Evolutionary conservation across 2,888 invertebrate genomes (phyloP).

Genomic region (Trissonchulus latispiculum): DNA sequence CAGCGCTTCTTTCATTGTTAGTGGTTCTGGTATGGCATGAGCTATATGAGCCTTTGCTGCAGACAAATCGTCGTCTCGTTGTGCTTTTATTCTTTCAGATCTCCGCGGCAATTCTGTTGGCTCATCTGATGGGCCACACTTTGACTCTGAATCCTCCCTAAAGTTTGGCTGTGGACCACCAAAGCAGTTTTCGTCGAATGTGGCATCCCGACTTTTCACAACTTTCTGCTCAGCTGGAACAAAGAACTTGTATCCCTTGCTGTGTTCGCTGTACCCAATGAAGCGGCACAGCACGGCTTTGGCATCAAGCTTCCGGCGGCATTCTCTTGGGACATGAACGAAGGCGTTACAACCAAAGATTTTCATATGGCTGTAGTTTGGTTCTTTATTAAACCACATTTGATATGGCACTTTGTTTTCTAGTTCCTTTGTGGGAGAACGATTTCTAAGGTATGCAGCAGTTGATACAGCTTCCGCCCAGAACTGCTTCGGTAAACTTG

Average conservation of each 20-base stretch:
- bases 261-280: constrained; percentile 28
- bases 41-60: not conserved
- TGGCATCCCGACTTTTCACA: not conserved
- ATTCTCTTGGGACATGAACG: constrained; percentile 21
- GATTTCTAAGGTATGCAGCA: constrained; percentile 24
- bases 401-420: constrained; percentile 28
- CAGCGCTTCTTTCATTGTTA: constrained; percentile 23
- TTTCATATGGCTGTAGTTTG: constrained; percentile 24
- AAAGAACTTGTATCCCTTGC: constrained; percentile 24
- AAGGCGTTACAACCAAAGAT: constrained; percentile 27
- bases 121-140: not conserved
- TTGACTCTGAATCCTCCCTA: no score
- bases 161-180: no score
- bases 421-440: constrained; percentile 20
- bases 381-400: constrained; percentile 23
- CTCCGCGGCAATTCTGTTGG: not conserved
- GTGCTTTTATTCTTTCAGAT: constrained; percentile 2
- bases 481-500: constrained; percentile 24
- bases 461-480: constrained; percentile 28
- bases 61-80: no score
- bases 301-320: constrained; percentile 20
- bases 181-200: constrained; percentile 3
- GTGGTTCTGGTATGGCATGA: constrained; percentile 21
- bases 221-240: constrained; percentile 1
- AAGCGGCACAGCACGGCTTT: constrained; percentile 21